A percentile compares a stretch with the other conserved stretches of the same genome.
These are phyloP conservation scores for Ia io DNA, from an alignment of 2,113 vertebrate genomes.

Conservation along the genomic window DNA sequence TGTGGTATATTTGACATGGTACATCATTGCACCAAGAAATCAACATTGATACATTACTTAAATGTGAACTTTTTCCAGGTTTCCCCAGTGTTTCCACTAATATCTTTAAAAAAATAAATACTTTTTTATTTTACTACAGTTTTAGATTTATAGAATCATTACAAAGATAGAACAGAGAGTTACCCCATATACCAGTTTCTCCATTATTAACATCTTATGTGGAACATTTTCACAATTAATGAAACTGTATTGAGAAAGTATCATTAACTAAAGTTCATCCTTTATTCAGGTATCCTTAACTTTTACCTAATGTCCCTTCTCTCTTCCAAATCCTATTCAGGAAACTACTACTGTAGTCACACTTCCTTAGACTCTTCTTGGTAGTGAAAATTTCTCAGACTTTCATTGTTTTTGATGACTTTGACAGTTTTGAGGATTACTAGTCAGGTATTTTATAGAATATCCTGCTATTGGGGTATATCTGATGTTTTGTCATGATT, in stretches of 20 bases:
- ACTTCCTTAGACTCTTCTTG: background rate
- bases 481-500: background rate
- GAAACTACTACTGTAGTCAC: background rate
- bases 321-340: background rate
- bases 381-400: background rate
- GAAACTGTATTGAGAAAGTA: background rate
- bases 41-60: background rate
- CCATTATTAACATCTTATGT: background rate
- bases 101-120: background rate
- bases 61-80: background rate
- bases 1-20: background rate
- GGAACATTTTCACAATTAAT: background rate
- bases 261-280: background rate
- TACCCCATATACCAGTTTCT: background rate
- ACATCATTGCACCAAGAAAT: background rate
- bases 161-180: background rate
- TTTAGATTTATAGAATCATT: background rate
- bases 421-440: background rate
- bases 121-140: background rate
- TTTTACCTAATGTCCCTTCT: background rate
- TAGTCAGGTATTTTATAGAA: background rate
- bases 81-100: background rate
- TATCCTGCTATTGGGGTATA: background rate
- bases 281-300: constrained; percentile 9
- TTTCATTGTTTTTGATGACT: background rate